Evolutionary conservation across 2,797 vertebrate species (phyloP), one percentile per base, ranked within the genome.

Genomic region (Champsocephalus gunnari): DNA sequence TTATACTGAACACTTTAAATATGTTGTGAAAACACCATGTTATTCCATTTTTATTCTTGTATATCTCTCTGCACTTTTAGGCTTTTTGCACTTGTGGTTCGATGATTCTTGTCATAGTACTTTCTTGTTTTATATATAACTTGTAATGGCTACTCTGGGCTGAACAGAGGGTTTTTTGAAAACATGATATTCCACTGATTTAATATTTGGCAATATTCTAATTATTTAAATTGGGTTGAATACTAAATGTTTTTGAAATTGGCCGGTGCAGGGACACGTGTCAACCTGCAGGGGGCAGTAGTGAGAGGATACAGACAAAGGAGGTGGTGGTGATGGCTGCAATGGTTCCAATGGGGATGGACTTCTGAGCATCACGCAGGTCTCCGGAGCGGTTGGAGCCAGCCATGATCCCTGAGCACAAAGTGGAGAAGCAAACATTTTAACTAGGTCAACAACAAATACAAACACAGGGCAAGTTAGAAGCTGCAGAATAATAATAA

Each of bases 371-470:
- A 7, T 99, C 98, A 11, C 96, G 94, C 83, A 99, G 94, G 84
- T 99, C 98, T 80, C 98, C 98, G 0, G 98, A 99, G 77, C 98
- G 96, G 91, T 99, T 99, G 58, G 98, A 99, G 51, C 98, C 98
- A 9, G 98, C 98, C 98, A 99, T 99, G 92, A 99, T 99, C 38
- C 98, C 98, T 99, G 53, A 59, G 66, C 47, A 84, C 60, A 88
- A 2, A 77, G 24, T 65, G 3, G 5, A 71, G 66, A 69, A 16
- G 55, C 49, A 72, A 53, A 82, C 10, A 21, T 17, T 38, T 38
- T 9, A 62, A 47, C 60, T 60, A 58, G 62, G 50, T 74, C 65
- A 68, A n/a, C 7, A 41, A 60, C 21, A 57, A 44, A 51, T 0
- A 21, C 56, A 63, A 44, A 68, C 54, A 77, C 9, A 10, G 17